phyloP scores from a whole-genome alignment of 2,797 vertebrate genomes.

The Mastacembelus armatus region DNA sequence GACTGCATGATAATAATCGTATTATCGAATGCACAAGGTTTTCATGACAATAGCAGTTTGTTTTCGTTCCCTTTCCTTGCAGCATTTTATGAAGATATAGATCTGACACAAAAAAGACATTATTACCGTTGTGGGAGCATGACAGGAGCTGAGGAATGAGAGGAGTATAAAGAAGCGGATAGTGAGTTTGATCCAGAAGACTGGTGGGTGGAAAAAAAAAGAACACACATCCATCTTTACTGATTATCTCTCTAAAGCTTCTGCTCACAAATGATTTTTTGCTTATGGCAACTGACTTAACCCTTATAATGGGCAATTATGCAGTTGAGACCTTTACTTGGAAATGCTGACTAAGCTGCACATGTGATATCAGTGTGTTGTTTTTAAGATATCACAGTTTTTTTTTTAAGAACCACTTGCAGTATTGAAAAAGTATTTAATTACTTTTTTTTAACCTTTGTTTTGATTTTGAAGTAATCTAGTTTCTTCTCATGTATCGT shows the following conservation, averaged over 20 bases:
- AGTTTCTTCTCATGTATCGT: neutral
- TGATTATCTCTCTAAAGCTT: conserved; percentile 47
- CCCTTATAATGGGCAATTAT: neutral
- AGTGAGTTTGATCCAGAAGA: conserved; percentile 48
- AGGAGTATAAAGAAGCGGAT: conserved; percentile 42
- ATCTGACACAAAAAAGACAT: conserved; percentile 45
- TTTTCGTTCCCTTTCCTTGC: conserved; percentile 45
- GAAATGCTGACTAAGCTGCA: neutral
- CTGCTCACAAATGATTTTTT: conserved; percentile 38
- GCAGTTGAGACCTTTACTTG: neutral
- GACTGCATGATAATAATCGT: conserved; percentile 1
- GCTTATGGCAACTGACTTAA: conserved; percentile 17
- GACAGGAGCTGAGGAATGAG: conserved; percentile 54
- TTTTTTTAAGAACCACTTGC: too few relatives aligned
- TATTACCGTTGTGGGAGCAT: conserved; percentile 47
- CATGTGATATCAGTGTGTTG: neutral
- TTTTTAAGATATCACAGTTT: too few relatives aligned
- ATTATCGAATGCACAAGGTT: conserved; percentile 22
- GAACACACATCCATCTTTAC: conserved; percentile 29
- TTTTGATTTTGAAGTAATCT: neutral
- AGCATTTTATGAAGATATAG: conserved; percentile 50
- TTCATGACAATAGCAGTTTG: conserved; percentile 26
- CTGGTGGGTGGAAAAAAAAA: conserved; percentile 55
- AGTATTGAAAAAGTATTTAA: neutral
- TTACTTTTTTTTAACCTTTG: neutral